Evolutionary conservation across 2,888 invertebrate genomes (phyloP).

Genomic region (Cabera pusaria): DNA sequence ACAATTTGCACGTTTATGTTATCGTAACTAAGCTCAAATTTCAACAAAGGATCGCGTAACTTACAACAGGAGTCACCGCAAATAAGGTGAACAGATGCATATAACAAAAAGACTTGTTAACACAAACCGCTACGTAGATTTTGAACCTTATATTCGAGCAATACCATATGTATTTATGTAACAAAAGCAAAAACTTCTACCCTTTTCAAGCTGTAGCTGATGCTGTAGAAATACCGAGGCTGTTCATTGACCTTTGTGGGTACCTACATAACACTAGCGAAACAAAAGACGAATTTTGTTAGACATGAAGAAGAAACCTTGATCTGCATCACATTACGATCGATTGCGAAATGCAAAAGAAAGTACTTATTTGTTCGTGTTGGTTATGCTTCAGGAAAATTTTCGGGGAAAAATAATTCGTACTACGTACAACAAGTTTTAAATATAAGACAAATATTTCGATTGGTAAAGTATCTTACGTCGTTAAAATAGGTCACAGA

Average conservation of each 20-base stretch:
- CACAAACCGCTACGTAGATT: constrained; percentile 27
- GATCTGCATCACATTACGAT: constrained; percentile 58
- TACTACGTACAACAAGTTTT: no score
- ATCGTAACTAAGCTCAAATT: constrained; percentile 55
- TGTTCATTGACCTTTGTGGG: constrained; percentile 81
- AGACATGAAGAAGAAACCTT: constrained; percentile 68
- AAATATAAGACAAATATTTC: no score
- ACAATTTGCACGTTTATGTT: constrained; percentile 47
- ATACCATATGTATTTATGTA: constrained; percentile 49
- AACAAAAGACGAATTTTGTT: constrained; percentile 77
- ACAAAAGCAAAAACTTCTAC: constrained; percentile 42
- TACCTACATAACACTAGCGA: constrained; percentile 76
- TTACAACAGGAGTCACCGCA: constrained; percentile 49
- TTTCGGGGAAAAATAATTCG: no score
- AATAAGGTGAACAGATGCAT: constrained; percentile 51
- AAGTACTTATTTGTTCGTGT: constrained; percentile 12
- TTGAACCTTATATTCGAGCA: constrained; percentile 54
- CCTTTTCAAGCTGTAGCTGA: constrained; percentile 48
- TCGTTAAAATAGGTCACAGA: no score
- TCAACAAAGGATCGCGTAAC: constrained; percentile 42
- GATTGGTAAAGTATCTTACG: no score
- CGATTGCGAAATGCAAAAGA: constrained; percentile 39
- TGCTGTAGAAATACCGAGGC: constrained; percentile 79
- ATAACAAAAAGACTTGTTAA: constrained; percentile 60
- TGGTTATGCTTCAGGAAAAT: constrained; percentile 3